Conservation (phyloP, 2,797 vertebrate species). For the Podarcis siculus region DNA sequence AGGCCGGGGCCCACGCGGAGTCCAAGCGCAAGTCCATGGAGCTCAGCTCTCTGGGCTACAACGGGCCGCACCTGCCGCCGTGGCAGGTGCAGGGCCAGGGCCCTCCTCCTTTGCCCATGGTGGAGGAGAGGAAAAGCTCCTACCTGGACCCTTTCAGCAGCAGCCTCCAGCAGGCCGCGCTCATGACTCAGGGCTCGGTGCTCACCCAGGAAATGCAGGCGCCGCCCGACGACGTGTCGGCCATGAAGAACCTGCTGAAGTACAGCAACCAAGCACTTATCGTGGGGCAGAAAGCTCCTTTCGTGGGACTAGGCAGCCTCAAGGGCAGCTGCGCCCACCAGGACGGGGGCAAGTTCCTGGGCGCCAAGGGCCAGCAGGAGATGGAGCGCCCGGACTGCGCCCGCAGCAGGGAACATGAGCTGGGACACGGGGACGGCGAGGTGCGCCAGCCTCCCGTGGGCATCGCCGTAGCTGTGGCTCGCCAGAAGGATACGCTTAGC, state of each 20-base stretch:
- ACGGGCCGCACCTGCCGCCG: slow-evolving; percentile 79
- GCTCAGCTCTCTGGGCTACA: slow-evolving; percentile 85
- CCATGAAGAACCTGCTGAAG: slow-evolving; percentile 95
- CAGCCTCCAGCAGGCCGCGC: slow-evolving; percentile 73
- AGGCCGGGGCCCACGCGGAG: slow-evolving; percentile 72
- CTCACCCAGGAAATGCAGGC: slow-evolving; percentile 75
- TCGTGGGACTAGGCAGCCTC: slow-evolving; percentile 86
- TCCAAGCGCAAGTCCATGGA: slow-evolving; percentile 89
- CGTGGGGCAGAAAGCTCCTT: slow-evolving; percentile 90
- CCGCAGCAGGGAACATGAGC: slow-evolving; percentile 84
- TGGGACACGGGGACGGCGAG: slow-evolving; percentile 86
- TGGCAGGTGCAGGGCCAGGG: slow-evolving; percentile 81
- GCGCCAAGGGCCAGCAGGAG: slow-evolving; percentile 83
- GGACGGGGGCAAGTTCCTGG: slow-evolving; percentile 78
- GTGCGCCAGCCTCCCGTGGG: slow-evolving; percentile 95
- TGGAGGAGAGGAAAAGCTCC: slow-evolving; percentile 83
- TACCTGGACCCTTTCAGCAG: slow-evolving; percentile 88
- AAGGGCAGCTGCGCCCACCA: slow-evolving; percentile 92
- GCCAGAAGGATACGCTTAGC: slow-evolving; percentile 90
- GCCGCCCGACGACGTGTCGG: slow-evolving; percentile 86
- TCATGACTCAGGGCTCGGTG: slow-evolving; percentile 76
- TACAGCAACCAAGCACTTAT: slow-evolving; percentile 93
- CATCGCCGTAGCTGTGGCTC: slow-evolving; percentile 92
- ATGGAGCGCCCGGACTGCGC: slow-evolving; percentile 88
- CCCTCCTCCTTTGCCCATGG: slow-evolving; percentile 64